These are phyloP conservation scores for Archegozetes longisetosus DNA, from an alignment of 1,140 invertebrate genomes.

Conservation along the genomic window DNA sequence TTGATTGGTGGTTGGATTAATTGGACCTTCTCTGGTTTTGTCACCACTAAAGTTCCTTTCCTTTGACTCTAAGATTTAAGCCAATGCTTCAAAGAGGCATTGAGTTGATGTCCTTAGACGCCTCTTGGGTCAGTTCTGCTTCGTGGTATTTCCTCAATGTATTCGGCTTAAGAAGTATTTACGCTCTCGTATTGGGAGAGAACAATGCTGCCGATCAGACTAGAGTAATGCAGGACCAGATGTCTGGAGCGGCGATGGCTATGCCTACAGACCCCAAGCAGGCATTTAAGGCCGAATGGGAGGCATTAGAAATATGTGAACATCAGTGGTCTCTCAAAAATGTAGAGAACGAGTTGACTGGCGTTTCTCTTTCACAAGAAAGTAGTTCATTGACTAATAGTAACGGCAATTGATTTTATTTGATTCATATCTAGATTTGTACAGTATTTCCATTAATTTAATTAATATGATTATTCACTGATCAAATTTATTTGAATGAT, in stretches of 20 bases:
- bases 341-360: constrained; percentile 32
- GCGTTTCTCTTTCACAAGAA: not conserved
- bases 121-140: constrained; percentile 97
- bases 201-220: constrained; percentile 74
- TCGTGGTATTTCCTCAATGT: constrained; percentile 99
- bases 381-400: not conserved
- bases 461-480: not conserved
- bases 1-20: constrained; percentile 99
- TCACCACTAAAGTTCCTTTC: constrained; percentile 97
- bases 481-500: too few relatives aligned
- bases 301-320: constrained; percentile 87
- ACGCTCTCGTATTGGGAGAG: constrained; percentile 78
- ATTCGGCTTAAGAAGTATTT: constrained; percentile 94
- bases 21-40: constrained; percentile 99
- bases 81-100: constrained; percentile 98
- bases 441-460: not conserved
- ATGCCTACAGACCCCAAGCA: constrained; percentile 95
- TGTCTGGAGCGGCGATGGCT: constrained; percentile 87
- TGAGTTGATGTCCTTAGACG: constrained; percentile 83
- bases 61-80: constrained; percentile 90
- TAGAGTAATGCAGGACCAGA: constrained; percentile 92
- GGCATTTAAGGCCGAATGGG: constrained; percentile 98
- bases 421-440: not conserved
- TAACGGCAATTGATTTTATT: not conserved
- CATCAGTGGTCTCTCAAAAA: constrained; percentile 75